These are phyloP conservation scores for Eurypyga helias DNA, from an alignment of 2,113 vertebrate species.

Conservation along the genomic window DNA sequence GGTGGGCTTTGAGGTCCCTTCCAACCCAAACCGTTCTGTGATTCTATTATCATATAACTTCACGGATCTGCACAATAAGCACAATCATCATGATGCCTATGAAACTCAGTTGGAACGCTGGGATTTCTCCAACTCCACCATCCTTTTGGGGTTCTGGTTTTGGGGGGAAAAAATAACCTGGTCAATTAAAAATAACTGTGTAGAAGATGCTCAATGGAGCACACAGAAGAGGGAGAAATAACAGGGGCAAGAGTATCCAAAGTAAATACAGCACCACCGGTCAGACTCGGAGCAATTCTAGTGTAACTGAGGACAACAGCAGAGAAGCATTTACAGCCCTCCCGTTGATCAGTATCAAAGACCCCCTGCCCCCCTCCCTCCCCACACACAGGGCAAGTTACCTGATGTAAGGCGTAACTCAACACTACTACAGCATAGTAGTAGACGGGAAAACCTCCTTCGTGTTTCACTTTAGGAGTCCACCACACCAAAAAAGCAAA, in stretches of 20 bases:
- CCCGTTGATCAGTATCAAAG: rapidly evolving
- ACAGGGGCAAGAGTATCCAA: neutral
- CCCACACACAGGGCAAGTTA: neutral
- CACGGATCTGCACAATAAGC: neutral
- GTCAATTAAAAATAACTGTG: neutral
- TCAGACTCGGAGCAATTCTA: neutral
- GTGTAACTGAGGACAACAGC: neutral
- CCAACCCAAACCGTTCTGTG: no score
- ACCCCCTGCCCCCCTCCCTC: neutral
- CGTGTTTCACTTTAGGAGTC: conserved; percentile 89
- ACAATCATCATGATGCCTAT: neutral
- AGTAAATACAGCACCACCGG: neutral
- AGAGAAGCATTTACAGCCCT: neutral
- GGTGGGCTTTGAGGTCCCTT: no score
- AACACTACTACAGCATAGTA: conserved; percentile 88
- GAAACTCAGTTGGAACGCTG: neutral
- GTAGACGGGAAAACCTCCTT: conserved; percentile 91
- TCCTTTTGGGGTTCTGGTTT: neutral
- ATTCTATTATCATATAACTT: neutral
- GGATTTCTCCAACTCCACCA: neutral
- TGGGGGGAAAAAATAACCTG: neutral
- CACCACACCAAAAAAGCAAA: conserved; percentile 95
- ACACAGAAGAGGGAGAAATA: neutral
- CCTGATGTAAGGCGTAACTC: conserved; percentile 96
- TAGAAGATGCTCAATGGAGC: rapidly evolving